Conservation (phyloP, 2,797 vertebrate species). For the Macrochelys suwanniensis region DNA sequence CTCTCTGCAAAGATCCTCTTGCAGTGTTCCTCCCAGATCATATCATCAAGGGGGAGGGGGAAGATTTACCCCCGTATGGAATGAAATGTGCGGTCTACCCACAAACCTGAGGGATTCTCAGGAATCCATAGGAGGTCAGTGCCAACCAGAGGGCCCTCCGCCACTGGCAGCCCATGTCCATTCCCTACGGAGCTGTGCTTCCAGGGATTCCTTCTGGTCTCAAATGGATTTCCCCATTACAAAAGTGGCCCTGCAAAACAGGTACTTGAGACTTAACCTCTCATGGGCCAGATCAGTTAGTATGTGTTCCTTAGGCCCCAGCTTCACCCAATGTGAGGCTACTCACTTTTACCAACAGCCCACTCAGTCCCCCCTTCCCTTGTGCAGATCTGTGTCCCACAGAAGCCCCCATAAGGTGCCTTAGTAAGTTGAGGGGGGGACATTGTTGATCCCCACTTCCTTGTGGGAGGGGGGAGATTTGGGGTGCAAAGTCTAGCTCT, state of each 20-base stretch:
- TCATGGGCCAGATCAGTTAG: not conserved
- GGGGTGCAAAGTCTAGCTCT: not conserved
- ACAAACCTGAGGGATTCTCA: not conserved
- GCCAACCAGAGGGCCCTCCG: rapidly evolving
- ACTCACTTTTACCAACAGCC: not conserved
- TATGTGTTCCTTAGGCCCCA: not conserved
- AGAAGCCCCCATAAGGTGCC: not conserved
- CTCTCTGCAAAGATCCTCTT: not conserved
- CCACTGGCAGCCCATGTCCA: not conserved
- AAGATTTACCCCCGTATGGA: rapidly evolving
- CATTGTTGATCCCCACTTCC: not conserved
- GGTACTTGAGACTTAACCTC: not conserved
- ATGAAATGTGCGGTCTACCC: not conserved
- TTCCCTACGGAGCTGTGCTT: not conserved
- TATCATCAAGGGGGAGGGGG: not conserved
- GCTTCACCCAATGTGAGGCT: too few species aligned
- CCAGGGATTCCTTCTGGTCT: rapidly evolving
- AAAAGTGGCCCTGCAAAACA: rapidly evolving
- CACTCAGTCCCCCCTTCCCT: not conserved
- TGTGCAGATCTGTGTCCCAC: not conserved
- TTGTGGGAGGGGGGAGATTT: not conserved
- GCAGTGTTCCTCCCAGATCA: not conserved
- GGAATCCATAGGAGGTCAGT: rapidly evolving
- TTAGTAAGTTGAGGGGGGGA: not conserved
- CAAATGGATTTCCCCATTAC: rapidly evolving